A percentile compares a stretch with the other conserved stretches of the same genome.
These are phyloP conservation scores for Ryuthela nishihirai DNA, from an alignment of 2,888 invertebrate genomes.

Conservation along the genomic window DNA sequence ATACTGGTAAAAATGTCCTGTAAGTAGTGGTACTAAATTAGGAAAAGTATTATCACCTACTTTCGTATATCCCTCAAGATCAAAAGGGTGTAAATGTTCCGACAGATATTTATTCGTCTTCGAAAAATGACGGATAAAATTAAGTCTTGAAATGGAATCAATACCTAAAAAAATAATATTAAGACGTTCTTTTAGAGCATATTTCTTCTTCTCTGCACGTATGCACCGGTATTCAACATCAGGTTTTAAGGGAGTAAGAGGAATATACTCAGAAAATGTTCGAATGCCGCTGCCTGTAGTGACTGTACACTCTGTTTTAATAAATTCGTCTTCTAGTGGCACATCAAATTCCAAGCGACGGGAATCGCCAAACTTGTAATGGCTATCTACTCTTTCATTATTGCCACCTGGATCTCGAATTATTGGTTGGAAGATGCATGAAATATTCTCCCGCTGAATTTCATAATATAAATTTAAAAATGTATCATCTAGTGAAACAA, in stretches of 20 bases:
- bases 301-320: constrained; percentile 15
- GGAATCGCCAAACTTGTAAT: not conserved
- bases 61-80: constrained; percentile 60
- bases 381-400: constrained; percentile 12
- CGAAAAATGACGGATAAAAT: constrained; percentile 71
- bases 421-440: constrained; percentile 23
- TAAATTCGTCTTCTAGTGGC: constrained; percentile 14
- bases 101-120: constrained; percentile 63
- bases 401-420: not conserved
- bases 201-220: constrained; percentile 1
- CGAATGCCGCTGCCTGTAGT: not conserved
- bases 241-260: constrained; percentile 19
- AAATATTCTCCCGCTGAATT: constrained; percentile 8
- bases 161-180: constrained; percentile 76
- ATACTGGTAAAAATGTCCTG: constrained; percentile 44
- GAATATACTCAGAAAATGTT: constrained; percentile 15
- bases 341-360: constrained; percentile 8
- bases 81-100: constrained; percentile 65
- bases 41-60: constrained; percentile 54
- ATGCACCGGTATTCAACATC: constrained; percentile 8
- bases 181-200: constrained; percentile 45
- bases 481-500: constrained; percentile 16
- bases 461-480: constrained; percentile 28
- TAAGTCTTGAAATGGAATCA: constrained; percentile 76
- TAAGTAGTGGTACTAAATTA: constrained; percentile 47